Percentiles rank a stretch among this genome's conserved stretches.
Conservation (phyloP, 1,140 invertebrate species). For the Papilio machaon region DNA sequence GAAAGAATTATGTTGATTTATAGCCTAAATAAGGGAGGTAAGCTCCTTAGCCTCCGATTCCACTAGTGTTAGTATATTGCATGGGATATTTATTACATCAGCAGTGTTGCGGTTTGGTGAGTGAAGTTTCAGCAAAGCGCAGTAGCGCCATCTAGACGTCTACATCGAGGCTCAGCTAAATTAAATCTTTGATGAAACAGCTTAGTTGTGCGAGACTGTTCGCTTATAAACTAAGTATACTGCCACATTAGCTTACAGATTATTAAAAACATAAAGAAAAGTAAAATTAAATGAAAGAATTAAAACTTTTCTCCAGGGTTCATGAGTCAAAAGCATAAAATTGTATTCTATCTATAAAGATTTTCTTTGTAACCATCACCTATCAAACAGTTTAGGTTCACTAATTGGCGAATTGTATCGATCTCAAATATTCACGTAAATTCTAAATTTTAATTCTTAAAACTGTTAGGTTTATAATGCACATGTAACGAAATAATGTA, state of each 20-base stretch:
- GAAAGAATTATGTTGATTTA: neutral
- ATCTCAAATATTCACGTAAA: too few relatives aligned
- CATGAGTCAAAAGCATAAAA: too few relatives aligned
- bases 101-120: slow-evolving; percentile 19
- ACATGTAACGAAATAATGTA: neutral
- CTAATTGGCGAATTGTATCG: too few relatives aligned
- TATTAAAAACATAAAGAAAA: too few relatives aligned
- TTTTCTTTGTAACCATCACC: too few relatives aligned
- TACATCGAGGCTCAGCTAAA: slow-evolving; percentile 52
- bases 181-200: slow-evolving; percentile 45
- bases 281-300: too few relatives aligned
- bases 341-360: too few relatives aligned
- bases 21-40: neutral
- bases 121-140: slow-evolving; percentile 34
- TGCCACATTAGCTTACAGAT: neutral
- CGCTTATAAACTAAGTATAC: neutral
- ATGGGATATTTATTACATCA: neutral
- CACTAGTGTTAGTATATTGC: neutral
- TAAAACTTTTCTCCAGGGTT: too few relatives aligned
- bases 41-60: neutral
- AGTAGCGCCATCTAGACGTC: slow-evolving; percentile 54
- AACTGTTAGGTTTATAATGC: too few relatives aligned
- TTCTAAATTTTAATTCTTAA: too few relatives aligned
- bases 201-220: slow-evolving; percentile 12
- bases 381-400: too few relatives aligned